Base-by-base conservation (phyloP, 2,797 vertebrate genomes). In the Steatocranus sp. region DNA sequence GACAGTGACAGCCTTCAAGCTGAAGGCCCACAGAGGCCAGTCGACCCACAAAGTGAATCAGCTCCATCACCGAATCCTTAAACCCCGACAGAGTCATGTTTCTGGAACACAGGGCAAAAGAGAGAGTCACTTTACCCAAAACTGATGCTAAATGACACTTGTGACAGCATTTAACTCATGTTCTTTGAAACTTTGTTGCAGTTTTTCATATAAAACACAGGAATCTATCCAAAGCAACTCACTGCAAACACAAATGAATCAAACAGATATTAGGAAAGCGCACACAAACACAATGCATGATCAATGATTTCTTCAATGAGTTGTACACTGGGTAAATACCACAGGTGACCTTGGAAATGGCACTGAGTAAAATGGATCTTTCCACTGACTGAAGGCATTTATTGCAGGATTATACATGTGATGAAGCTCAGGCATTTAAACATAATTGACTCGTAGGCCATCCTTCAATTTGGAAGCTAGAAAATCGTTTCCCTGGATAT, bases 11-110 rank as follows among this genome's bases (percentile, higher is more conserved):
- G 41, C 87, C 94, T 91, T 99, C 98, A 49, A 99, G 90, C 86
- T 92, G 96, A 78, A 99, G 66, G 2, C 94, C 97, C 50, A 93
- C 78, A 4, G 96, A 94, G 12, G 97, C 96, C 80, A 99, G 92
- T 54, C 90, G 82, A 17, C 97, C 97, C 63, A 97, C 97, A 23
- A 98, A 99, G 70, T 93, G 58, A 88, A 99, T 93, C 89, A 99
- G 91, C 30, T 98, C 96, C 93, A 96, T 96, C 84, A 99, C 94
- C 0, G 92, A 89, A 3, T 96, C 96, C 91, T 97, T 94, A 50
- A 97, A 93, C 14, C 94, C 97, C 5, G 97, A 97, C 82, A 98
- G 93, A 18, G 97, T 97, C 88, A 97, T 97, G 85, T 96, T 96
- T 94, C 98, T 99, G 92, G 10, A 90, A 87, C 75, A 83, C 20